Evolutionary conservation across 1,140 invertebrate genomes (phyloP), one percentile per base, ranked within the genome.

Genomic region (Trachymyrmex cornetzi): DNA sequence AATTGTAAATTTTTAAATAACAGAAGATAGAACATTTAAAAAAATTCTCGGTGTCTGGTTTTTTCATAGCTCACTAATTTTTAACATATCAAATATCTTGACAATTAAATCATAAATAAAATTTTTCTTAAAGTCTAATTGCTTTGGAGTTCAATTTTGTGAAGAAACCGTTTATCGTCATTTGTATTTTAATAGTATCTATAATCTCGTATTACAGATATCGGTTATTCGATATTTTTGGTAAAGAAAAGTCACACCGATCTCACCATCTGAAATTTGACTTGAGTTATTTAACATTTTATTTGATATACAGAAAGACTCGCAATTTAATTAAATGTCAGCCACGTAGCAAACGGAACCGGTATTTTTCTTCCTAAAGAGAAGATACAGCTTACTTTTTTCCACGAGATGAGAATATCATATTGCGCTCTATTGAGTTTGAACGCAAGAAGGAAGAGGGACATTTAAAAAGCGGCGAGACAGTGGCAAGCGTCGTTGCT

Each of bases 301-400:
- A 2, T 61, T 14, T 67, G n/a, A 48, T 66, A 50, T 79, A 79
- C 12, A 12, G 34, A 38, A 3, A 38, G 19, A 9, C 44, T 79
- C 2, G 44, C 27, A 79, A 79, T 79, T 79, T 79, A 79, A 79
- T 79, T 79, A 79, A 67, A 79, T 19, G 77, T 67, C 77, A 50
- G 77, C 34, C n/a, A 61, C 38, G 57, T 22, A 34, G 59, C 19
- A 66, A n/a, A n/a, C 19, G 34, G 48, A 55, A 30, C 12, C 14
- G 59, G 3, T 22, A 16, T 44, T 38, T 79, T 67, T 79, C 14
- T 50, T 24, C 27, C 3, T 30, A 5, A 44, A 66, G 38, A 77
- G 75, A 63, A 44, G 44, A 79, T 50, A 59, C 38, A 12, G 48
- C n/a, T 67, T 61, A 77, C 30, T 66, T 79, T 75, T 64, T 34